phyloP scores from a whole-genome alignment of 2,113 vertebrate genomes.

The Phoxinus phoxinus region DNA sequence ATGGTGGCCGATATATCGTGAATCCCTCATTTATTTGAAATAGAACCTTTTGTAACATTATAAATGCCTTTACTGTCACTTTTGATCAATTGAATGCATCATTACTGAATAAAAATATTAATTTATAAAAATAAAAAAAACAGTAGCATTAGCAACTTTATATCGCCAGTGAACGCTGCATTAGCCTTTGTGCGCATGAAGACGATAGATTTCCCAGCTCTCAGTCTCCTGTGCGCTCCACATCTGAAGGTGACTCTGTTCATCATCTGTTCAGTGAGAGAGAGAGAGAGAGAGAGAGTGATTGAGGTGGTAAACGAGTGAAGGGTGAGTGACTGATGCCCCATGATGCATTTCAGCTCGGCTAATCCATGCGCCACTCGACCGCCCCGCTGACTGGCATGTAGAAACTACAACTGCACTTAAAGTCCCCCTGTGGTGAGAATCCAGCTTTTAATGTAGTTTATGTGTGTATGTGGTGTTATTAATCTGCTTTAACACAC shows the following conservation, averaged over 20 bases:
- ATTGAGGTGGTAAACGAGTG: constrained; percentile 12
- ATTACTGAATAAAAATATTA: neutral
- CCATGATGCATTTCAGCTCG: constrained; percentile 64
- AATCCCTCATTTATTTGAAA: neutral
- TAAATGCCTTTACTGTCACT: neutral
- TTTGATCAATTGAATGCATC: neutral
- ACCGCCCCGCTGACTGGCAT: constrained; percentile 68
- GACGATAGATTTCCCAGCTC: too few species aligned
- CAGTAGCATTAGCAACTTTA: too few species aligned
- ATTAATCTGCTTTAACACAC: too few species aligned
- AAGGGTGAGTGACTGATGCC: constrained; percentile 59
- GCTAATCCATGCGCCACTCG: constrained; percentile 70
- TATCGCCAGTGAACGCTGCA: too few species aligned
- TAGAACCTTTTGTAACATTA: neutral
- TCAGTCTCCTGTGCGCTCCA: neutral
- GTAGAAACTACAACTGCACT: neutral
- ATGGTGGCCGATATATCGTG: too few species aligned
- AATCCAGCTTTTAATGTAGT: too few species aligned
- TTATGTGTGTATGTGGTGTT: too few species aligned
- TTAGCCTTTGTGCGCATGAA: too few species aligned
- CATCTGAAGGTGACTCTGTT: constrained; percentile 7
- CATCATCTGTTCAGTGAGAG: constrained; percentile 2
- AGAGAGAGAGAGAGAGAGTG: constrained; percentile 13
- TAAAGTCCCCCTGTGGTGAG: neutral
- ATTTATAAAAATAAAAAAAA: neutral